Conservation (phyloP, 2,797 vertebrate species). For the Sphenopsis melanotis region DNA sequence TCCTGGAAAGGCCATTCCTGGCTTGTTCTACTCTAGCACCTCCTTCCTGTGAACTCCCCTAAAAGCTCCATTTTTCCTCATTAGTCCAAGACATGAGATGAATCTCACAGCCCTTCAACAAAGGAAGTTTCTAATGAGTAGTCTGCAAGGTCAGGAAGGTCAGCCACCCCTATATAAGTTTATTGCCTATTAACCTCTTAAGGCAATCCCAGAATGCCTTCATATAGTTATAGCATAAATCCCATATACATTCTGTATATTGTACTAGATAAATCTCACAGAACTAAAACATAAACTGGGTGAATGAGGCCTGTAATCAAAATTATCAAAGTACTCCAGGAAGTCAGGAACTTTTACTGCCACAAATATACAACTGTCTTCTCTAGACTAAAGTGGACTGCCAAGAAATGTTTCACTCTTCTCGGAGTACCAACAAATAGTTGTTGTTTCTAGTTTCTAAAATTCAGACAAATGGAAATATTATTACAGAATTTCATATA, state of each 20-base stretch:
- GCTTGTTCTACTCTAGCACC: neutral
- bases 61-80: neutral
- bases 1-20: neutral
- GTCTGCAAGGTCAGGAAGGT: neutral
- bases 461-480: neutral
- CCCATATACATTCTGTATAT: neutral
- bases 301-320: neutral
- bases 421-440: neutral
- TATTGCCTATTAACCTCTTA: neutral
- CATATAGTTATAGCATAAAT: neutral
- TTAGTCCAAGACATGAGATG: neutral
- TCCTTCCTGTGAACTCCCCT: neutral
- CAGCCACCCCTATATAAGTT: neutral
- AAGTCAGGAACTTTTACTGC: neutral
- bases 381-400: neutral
- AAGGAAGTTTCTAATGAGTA: neutral
- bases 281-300: neutral
- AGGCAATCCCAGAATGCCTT: neutral
- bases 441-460: neutral
- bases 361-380: neutral
- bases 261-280: neutral
- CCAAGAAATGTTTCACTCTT: neutral
- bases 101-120: neutral
- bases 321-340: neutral
- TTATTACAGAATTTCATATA: neutral